Conservation (phyloP, 2,797 vertebrate species). For the Schizothorax lantsangensis region DNA sequence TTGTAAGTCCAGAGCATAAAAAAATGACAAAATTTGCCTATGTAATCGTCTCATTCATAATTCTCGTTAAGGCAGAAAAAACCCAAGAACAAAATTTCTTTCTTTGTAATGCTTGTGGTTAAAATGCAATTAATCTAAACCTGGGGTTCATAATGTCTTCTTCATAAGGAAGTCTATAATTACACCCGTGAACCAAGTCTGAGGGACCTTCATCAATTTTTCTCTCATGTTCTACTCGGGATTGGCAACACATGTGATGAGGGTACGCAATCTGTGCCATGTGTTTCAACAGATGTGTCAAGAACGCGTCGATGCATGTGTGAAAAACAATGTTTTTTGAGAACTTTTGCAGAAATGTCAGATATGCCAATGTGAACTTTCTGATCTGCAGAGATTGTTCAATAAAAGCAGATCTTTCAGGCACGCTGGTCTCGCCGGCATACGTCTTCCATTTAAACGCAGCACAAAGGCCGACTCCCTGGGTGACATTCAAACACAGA, state of each 20-base stretch:
- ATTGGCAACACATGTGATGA: not conserved
- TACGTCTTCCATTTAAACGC: constrained; percentile 38
- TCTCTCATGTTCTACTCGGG: not conserved
- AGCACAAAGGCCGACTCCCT: constrained; percentile 20
- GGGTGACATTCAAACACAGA: constrained; percentile 38
- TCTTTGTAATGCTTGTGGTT: constrained; percentile 16
- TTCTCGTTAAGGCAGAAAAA: not conserved
- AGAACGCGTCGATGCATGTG: not conserved
- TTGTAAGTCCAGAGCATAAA: not conserved
- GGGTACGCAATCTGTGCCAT: constrained; percentile 12
- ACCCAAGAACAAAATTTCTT: not conserved
- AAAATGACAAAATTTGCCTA: not conserved
- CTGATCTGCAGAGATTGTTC: constrained; percentile 9
- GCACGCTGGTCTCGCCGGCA: not conserved
- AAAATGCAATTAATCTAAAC: constrained; percentile 28
- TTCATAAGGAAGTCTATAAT: constrained; percentile 30
- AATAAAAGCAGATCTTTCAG: constrained; percentile 20
- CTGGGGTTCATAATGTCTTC: constrained; percentile 22
- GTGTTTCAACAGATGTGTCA: constrained; percentile 38
- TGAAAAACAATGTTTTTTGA: not conserved
- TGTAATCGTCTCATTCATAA: not conserved
- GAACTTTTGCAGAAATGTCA: constrained; percentile 13
- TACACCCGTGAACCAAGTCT: not conserved
- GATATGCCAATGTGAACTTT: not conserved
- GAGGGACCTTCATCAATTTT: constrained; percentile 21